Conservation (phyloP, 2,888 invertebrate species). For the Caenorhabditis panamensis region DNA sequence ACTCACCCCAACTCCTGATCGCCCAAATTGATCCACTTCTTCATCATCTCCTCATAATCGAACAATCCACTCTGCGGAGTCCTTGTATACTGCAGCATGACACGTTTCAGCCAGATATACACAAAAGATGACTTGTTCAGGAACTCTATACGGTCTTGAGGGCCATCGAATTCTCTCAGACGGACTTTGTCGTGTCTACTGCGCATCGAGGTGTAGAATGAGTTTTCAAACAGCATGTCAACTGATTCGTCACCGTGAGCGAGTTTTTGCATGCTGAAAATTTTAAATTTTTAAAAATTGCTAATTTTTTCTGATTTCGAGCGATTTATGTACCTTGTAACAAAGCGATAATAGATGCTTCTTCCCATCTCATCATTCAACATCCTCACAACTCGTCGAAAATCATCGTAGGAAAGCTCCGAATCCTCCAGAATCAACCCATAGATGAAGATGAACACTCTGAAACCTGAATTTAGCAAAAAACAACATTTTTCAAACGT, state of each 20-base stretch:
- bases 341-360: conserved; percentile 45
- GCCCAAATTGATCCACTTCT: conserved; percentile 7
- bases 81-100: conserved; percentile 23
- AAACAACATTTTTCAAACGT: no score
- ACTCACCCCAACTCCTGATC: neutral
- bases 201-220: conserved; percentile 26
- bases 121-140: conserved; percentile 22
- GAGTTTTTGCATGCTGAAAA: conserved; percentile 32
- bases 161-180: neutral
- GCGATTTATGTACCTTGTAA: conserved; percentile 2
- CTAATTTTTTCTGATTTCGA: neutral
- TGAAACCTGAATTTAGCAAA: no score
- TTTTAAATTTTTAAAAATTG: no score
- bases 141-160: conserved; percentile 13
- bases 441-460: conserved; percentile 35
- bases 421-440: conserved; percentile 13
- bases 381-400: conserved; percentile 34
- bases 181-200: conserved; percentile 4
- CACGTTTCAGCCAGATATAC: conserved; percentile 53
- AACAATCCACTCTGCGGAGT: conserved; percentile 17
- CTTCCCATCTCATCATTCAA: conserved; percentile 35
- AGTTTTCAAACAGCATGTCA: conserved; percentile 40
- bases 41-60: conserved; percentile 1
- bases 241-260: conserved; percentile 26
- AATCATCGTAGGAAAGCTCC: conserved; percentile 53